Evolutionary conservation across 2,113 vertebrate species (phyloP).

Genomic region (Agelaius phoeniceus): DNA sequence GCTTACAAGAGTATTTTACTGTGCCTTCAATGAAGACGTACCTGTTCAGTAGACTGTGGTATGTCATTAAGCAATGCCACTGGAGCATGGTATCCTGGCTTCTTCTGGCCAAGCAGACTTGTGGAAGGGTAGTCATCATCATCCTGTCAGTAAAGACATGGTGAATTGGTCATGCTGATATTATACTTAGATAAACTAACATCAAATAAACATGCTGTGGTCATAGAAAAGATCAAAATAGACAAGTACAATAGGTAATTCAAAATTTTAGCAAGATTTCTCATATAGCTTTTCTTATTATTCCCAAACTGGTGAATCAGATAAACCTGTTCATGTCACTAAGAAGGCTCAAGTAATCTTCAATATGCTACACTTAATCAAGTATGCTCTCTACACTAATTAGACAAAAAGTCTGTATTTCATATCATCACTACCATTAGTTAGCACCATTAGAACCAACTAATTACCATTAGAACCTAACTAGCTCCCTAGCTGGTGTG

Average conservation of each 20-base stretch:
- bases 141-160: constrained; percentile 74
- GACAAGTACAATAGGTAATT: neutral
- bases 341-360: neutral
- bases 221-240: neutral
- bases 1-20: neutral
- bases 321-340: neutral
- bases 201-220: neutral
- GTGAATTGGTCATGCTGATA: neutral
- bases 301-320: neutral
- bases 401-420: neutral
- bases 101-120: constrained; percentile 95
- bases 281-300: neutral
- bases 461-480: neutral
- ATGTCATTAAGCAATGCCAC: constrained; percentile 97
- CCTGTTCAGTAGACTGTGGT: constrained; percentile 96
- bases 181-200: neutral
- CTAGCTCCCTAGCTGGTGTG: fast-evolving
- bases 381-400: neutral
- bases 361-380: neutral
- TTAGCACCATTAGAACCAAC: neutral
- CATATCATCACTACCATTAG: neutral
- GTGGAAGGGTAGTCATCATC: constrained; percentile 95
- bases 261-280: neutral
- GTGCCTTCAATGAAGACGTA: neutral
- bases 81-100: constrained; percentile 95